Percentiles rank a stretch among this genome's conserved stretches.
Evolutionary conservation across 2,888 invertebrate genomes (phyloP).

Genomic region (Cactoblastis cactorum): DNA sequence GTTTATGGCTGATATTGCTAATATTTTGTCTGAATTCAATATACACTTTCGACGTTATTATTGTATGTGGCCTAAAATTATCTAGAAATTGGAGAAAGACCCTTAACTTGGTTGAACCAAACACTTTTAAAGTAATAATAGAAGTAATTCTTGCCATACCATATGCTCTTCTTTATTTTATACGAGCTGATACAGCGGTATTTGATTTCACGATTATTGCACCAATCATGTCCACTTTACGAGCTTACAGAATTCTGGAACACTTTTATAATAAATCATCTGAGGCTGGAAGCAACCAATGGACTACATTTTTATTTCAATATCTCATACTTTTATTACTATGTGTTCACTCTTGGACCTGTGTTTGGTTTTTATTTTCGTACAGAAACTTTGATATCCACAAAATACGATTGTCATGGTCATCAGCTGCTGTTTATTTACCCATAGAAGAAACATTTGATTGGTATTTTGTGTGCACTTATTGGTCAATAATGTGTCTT

Average conservation of each 20-base stretch:
- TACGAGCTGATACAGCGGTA: slow-evolving; percentile 23
- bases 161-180: slow-evolving; percentile 55
- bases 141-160: slow-evolving; percentile 59
- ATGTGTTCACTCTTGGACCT: slow-evolving; percentile 68
- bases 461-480: slow-evolving; percentile 69
- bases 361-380: slow-evolving; percentile 68
- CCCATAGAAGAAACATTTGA: slow-evolving; percentile 59
- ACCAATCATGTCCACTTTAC: slow-evolving; percentile 56
- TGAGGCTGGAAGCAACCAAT: slow-evolving; percentile 70
- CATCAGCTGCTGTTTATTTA: slow-evolving; percentile 50
- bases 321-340: slow-evolving; percentile 65
- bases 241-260: slow-evolving; percentile 62
- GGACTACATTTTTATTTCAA: slow-evolving; percentile 70
- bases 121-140: slow-evolving; percentile 46
- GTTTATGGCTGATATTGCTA: slow-evolving; percentile 46
- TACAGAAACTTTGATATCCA: slow-evolving; percentile 54
- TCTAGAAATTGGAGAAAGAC: slow-evolving; percentile 67
- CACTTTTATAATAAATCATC: slow-evolving; percentile 65
- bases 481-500: slow-evolving; percentile 69
- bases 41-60: slow-evolving; percentile 55
- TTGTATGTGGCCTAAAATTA: slow-evolving; percentile 59
- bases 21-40: slow-evolving; percentile 52
- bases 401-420: slow-evolving; percentile 59
- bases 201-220: slow-evolving; percentile 56
- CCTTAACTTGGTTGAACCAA: slow-evolving; percentile 67